A percentile compares a stretch with the other conserved stretches of the same genome.
Conservation (phyloP, 2,113 vertebrate genomes). For the Xiphophorus maculatus region DNA sequence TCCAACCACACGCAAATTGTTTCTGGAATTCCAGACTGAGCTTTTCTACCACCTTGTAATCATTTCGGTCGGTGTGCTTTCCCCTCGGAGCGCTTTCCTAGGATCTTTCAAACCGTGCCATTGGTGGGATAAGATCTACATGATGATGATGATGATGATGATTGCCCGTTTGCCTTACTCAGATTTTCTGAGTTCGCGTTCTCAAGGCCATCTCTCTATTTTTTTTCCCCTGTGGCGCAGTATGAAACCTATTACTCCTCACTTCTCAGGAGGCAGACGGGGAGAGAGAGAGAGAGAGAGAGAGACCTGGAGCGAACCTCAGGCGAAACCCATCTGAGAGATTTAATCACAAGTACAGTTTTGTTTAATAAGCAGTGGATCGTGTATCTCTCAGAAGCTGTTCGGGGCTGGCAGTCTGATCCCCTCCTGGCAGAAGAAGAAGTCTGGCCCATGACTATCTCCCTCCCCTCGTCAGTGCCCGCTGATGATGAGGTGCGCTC, state of each 20-base stretch:
- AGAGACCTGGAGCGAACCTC: slow-evolving; percentile 50
- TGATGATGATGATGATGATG: slow-evolving; percentile 13
- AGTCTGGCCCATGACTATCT: slow-evolving; percentile 43
- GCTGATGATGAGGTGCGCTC: slow-evolving; percentile 52
- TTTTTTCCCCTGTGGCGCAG: slow-evolving; percentile 29
- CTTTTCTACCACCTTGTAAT: slow-evolving; percentile 6
- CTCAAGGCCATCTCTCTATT: slow-evolving; percentile 30
- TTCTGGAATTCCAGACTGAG: slow-evolving; percentile 1
- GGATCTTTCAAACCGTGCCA: neutral
- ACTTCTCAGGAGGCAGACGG: slow-evolving; percentile 36
- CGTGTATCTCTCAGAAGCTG: slow-evolving; percentile 49
- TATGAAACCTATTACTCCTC: slow-evolving; percentile 58
- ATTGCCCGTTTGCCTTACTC: slow-evolving; percentile 15
- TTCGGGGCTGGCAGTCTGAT: slow-evolving; percentile 36
- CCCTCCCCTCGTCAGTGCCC: slow-evolving; percentile 20
- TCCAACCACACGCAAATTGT: slow-evolving; percentile 5
- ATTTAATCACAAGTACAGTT: slow-evolving; percentile 74
- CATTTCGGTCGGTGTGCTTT: neutral
- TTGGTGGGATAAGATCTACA: slow-evolving; percentile 15
- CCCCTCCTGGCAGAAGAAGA: slow-evolving; percentile 24
- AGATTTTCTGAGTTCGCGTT: neutral
- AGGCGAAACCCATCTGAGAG: slow-evolving; percentile 63
- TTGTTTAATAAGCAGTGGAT: slow-evolving; percentile 72
- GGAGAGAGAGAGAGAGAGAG: slow-evolving; percentile 5
- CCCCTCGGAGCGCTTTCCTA: neutral